phyloP scores from a whole-genome alignment of 2,113 vertebrate species.

The Prietella phreatophila region DNA sequence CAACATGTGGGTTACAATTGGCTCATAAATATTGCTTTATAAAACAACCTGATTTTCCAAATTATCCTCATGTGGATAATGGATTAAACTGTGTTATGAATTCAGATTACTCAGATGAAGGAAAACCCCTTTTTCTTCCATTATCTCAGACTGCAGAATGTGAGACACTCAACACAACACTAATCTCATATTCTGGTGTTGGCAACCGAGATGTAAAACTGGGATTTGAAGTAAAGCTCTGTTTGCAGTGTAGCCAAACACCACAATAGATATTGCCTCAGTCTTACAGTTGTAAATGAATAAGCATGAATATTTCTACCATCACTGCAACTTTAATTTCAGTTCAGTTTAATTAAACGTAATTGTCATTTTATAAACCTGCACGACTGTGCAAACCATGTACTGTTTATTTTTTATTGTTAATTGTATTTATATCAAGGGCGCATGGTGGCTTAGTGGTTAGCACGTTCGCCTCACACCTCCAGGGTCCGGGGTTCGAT shows the following conservation, averaged over 20 bases:
- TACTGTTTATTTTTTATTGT: neutral
- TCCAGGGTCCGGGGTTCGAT: too few species aligned
- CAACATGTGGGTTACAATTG: neutral
- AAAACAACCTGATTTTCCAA: neutral
- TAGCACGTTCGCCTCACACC: too few species aligned
- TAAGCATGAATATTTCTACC: neutral
- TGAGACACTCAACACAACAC: neutral
- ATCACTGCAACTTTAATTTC: neutral
- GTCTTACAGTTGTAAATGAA: neutral
- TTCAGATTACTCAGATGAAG: neutral
- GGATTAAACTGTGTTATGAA: conserved; percentile 6
- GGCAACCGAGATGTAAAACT: neutral
- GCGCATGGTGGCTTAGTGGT: too few species aligned
- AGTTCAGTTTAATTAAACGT: neutral
- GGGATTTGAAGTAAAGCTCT: conserved; percentile 14
- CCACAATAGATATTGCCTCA: conserved; percentile 2
- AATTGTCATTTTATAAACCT: neutral
- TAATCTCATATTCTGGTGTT: conserved; percentile 5
- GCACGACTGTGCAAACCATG: neutral
- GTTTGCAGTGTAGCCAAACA: conserved; percentile 33
- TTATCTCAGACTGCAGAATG: neutral
- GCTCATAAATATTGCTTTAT: conserved; percentile 14
- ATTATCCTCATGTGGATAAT: conserved; percentile 10
- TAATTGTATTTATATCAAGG: too few species aligned
- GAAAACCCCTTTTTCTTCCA: conserved; percentile 17